Evolutionary conservation across 2,888 invertebrate species (phyloP).

Genomic region (Eledona agricola): DNA sequence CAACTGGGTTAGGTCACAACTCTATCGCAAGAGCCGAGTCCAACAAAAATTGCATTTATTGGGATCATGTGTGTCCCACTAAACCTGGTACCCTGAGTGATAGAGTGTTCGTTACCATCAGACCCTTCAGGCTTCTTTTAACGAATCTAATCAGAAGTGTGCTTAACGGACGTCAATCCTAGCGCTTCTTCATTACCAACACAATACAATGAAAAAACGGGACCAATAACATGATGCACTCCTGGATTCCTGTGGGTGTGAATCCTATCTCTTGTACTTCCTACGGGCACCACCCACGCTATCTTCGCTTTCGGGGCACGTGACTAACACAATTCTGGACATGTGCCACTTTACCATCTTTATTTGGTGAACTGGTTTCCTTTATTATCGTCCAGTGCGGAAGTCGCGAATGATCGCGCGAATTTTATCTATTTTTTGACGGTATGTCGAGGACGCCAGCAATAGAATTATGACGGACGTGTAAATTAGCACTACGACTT

Average conservation of each 20-base stretch:
- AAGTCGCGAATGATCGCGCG: slow-evolving; percentile 37
- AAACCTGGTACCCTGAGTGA: no score
- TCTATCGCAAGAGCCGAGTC: neutral
- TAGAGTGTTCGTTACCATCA: no score
- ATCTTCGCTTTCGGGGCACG: slow-evolving; percentile 33
- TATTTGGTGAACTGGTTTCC: slow-evolving; percentile 33
- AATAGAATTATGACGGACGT: neutral
- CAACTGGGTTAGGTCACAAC: slow-evolving; percentile 2
- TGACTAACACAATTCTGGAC: slow-evolving; percentile 24
- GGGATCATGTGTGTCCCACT: no score
- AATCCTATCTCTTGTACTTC: slow-evolving; percentile 49
- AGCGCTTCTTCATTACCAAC: no score
- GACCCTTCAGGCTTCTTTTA: no score
- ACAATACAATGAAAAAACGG: slow-evolving; percentile 9
- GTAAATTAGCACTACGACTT: no score
- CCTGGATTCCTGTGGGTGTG: slow-evolving; percentile 46
- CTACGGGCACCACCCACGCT: slow-evolving; percentile 51
- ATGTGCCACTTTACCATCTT: slow-evolving; percentile 36
- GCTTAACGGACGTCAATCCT: slow-evolving; percentile 14
- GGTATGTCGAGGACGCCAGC: slow-evolving; percentile 46
- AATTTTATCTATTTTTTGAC: slow-evolving; percentile 48
- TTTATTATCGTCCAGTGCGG: slow-evolving; percentile 25
- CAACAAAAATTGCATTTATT: no score
- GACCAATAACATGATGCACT: slow-evolving; percentile 18
- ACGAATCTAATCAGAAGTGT: slow-evolving; percentile 21